Evolutionary conservation across 2,113 vertebrate genomes (phyloP), one percentile per base, ranked within the genome.

Genomic region (Festucalex cinctus): DNA sequence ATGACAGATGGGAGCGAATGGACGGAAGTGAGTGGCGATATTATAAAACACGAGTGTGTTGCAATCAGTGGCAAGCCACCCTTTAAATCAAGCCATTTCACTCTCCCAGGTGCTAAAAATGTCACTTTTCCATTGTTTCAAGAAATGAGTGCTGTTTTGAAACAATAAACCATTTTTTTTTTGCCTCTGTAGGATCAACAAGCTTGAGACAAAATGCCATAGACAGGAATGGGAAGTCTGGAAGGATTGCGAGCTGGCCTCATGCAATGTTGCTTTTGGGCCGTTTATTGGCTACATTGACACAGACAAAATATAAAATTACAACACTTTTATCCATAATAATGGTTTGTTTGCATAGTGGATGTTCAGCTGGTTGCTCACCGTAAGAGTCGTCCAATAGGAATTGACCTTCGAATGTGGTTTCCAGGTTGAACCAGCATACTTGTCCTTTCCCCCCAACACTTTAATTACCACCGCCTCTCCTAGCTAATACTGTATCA

Each of bases 391-490:
- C 1, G 61, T 32, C 17, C 10, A 20, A 46, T 48, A 10, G 62
- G 24, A 32, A 48, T 46, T 44, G 69, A 71, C 43, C 51, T 76
- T 74, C 41, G 59, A 68, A 44, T 49, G 13, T 10, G 3, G 32
- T 60, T 51, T 17, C 28, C 19, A 54, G 32, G 14, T n/a, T 53
- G 35, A 75, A 73, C 41, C 65, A 66, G 57, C 44, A 63, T 65
- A 12, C 49, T 41, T 60, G 32, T 66, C 48, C 60, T 48, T 69
- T 65, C 36, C 46, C 75, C 56, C 66, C 60, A 58, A n/a, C 66
- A 63, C 68, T 84, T 67, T 66, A 80, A 84, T 84, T 75, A 81
- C 79, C 57, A 19, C 49, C n/a, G 22, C 62, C 44, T 22, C 60
- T 36, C 68, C 62, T 17, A 26, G 16, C 26, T 57, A 32, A 32